These are phyloP conservation scores for Palythoa grandiflora DNA, from an alignment of 92 coral and sea anemone species.

Conservation along the genomic window DNA sequence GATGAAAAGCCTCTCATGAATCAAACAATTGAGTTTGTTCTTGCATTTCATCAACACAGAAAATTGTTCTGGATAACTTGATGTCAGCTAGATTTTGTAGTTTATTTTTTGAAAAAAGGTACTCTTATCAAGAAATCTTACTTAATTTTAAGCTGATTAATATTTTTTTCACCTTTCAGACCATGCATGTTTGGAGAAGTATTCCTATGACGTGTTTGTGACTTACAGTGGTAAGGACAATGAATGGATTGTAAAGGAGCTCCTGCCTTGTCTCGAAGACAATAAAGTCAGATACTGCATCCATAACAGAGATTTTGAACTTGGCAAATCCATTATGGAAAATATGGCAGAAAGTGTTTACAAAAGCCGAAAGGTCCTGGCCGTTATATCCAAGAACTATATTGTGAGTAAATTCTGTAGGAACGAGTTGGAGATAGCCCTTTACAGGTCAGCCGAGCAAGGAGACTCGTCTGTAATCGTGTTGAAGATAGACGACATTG, in stretches of 20 bases:
- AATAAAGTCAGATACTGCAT: slow-evolving; percentile 74
- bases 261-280: slow-evolving; percentile 74
- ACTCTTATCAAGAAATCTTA: no score
- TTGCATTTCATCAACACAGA: no score
- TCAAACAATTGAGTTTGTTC: no score
- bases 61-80: no score
- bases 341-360: slow-evolving; percentile 88
- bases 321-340: slow-evolving; percentile 79
- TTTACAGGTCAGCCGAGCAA: slow-evolving; percentile 76
- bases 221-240: slow-evolving; percentile 79
- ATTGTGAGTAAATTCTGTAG: slow-evolving; percentile 75
- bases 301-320: slow-evolving; percentile 76
- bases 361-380: slow-evolving; percentile 80
- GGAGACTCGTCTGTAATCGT: slow-evolving; percentile 81
- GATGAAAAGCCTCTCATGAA: no score
- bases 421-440: slow-evolving; percentile 78
- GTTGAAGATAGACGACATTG: slow-evolving; percentile 68
- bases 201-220: slow-evolving; percentile 71
- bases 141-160: no score
- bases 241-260: slow-evolving; percentile 75
- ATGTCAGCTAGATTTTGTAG: no score
- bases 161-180: slow-evolving; percentile 20
- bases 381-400: slow-evolving; percentile 77
- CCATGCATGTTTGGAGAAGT: slow-evolving; percentile 42
- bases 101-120: no score